A percentile compares a stretch with the other conserved stretches of the same genome.
Evolutionary conservation across 2,888 invertebrate species (phyloP).

Genomic region (Busseola fusca): DNA sequence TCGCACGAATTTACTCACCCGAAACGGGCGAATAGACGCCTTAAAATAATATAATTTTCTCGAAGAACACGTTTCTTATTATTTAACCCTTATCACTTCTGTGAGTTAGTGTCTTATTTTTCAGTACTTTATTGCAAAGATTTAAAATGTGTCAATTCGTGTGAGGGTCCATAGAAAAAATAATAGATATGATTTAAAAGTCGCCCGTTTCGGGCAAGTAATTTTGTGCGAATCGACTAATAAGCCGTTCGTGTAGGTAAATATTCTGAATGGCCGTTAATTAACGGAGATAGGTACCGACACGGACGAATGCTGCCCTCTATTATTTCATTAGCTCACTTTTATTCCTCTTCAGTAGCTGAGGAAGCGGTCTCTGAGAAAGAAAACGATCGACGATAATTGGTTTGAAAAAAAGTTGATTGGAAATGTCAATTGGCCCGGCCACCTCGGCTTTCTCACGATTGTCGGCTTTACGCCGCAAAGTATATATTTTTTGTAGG

Average conservation of each 20-base stretch:
- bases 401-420: slow-evolving; percentile 74
- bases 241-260: slow-evolving; percentile 38
- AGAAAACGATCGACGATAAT: slow-evolving; percentile 77
- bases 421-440: slow-evolving; percentile 68
- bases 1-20: not conserved
- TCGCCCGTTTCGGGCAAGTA: not conserved
- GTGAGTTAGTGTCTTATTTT: not conserved
- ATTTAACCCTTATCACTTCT: not conserved
- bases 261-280: slow-evolving; percentile 63
- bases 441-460: slow-evolving; percentile 51
- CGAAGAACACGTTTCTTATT: not conserved
- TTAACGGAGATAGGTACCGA: slow-evolving; percentile 65
- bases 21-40: not conserved
- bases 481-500: slow-evolving; percentile 47
- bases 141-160: not conserved
- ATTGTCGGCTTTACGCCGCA: slow-evolving; percentile 52
- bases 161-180: not conserved
- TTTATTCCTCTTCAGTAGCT: slow-evolving; percentile 72
- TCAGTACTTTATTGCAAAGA: not conserved
- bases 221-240: not conserved
- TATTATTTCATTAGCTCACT: slow-evolving; percentile 79
- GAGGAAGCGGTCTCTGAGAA: slow-evolving; percentile 61
- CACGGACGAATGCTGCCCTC: slow-evolving; percentile 65
- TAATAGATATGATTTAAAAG: not conserved
- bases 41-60: not conserved